Percentiles rank a stretch among this genome's conserved stretches.
phyloP scores from a whole-genome alignment of 2,113 vertebrate species.

The Anhinga rufa region DNA sequence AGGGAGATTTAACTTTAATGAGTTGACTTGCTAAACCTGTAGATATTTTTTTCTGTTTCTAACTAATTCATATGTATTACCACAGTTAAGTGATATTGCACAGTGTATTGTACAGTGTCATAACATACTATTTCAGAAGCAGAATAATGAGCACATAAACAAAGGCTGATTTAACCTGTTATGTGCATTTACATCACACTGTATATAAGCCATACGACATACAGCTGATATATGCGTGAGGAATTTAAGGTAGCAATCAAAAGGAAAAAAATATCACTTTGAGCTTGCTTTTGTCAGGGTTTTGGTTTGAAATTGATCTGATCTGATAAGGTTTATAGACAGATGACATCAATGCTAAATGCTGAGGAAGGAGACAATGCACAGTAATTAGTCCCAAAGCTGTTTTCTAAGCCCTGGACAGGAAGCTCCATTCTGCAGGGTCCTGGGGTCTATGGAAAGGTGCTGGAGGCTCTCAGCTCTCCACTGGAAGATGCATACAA shows the following conservation, averaged over 20 bases:
- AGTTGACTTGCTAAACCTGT: not conserved
- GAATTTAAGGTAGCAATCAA: not conserved
- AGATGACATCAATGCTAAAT: constrained; percentile 58
- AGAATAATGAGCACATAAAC: not conserved
- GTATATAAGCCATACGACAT: not conserved
- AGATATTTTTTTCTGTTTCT: not conserved
- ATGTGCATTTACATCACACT: not conserved
- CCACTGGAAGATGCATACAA: not conserved
- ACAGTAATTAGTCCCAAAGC: constrained; percentile 58
- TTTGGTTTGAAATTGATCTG: constrained; percentile 55
- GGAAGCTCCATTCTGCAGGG: not conserved
- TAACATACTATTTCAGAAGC: not conserved
- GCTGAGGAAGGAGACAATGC: constrained; percentile 59
- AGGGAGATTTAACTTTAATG: not conserved
- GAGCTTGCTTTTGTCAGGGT: constrained; percentile 41
- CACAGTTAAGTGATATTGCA: not conserved
- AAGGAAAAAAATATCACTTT: not conserved
- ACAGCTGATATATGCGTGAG: not conserved
- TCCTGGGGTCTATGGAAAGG: not conserved
- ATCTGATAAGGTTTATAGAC: constrained; percentile 43
- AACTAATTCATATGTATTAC: not conserved
- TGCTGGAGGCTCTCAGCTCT: not conserved
- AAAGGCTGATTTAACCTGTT: not conserved
- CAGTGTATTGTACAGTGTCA: not conserved
- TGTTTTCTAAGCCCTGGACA: constrained; percentile 45